A percentile compares a stretch with the other conserved stretches of the same genome.
Conservation (phyloP, 2,113 vertebrate species). For the Nothoprocta perdicaria region DNA sequence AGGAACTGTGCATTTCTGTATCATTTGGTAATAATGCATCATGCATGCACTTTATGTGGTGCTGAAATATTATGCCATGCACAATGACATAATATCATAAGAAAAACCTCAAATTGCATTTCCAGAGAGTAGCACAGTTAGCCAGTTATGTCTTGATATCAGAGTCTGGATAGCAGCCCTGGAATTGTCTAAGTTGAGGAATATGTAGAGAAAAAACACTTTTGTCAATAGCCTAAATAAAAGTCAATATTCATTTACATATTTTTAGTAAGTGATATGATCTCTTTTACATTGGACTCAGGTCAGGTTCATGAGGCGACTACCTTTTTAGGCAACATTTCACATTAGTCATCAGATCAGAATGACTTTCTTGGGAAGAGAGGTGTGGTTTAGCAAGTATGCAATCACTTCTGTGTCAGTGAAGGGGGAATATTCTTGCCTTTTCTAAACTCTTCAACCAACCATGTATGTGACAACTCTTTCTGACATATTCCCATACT, state of each 20-base stretch:
- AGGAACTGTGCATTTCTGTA: not conserved
- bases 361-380: not conserved
- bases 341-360: not conserved
- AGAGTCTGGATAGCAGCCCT: constrained; percentile 43
- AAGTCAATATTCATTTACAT: not conserved
- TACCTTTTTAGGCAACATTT: not conserved
- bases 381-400: not conserved
- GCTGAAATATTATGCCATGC: constrained; percentile 12
- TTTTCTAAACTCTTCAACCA: not conserved
- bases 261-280: not conserved
- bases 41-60: not conserved
- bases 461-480: not conserved
- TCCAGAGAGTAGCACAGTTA: constrained; percentile 49
- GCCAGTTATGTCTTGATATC: constrained; percentile 30
- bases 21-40: not conserved
- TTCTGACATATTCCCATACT: not conserved
- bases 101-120: constrained; percentile 64
- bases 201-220: constrained; percentile 32
- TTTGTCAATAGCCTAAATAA: not conserved
- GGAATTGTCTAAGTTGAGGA: constrained; percentile 27
- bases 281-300: not conserved
- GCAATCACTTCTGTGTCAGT: accelerated
- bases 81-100: constrained; percentile 12
- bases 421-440: not conserved
- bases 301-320: not conserved